Conservation (phyloP, 2,113 vertebrate species). For the Pelecanus crispus region DNA sequence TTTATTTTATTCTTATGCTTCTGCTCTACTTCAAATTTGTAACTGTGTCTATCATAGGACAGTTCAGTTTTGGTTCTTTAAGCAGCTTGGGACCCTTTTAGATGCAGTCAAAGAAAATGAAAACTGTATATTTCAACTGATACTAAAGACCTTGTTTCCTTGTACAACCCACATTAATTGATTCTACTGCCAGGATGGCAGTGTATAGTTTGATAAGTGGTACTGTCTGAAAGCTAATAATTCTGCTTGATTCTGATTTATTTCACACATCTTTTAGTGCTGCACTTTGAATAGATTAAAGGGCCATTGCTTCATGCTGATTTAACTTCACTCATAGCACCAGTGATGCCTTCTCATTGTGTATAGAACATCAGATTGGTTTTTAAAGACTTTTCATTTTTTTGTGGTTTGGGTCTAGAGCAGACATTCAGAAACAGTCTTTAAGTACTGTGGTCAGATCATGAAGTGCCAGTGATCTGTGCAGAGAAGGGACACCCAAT, state of each 20-base stretch:
- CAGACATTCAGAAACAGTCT: background rate
- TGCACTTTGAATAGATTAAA: background rate
- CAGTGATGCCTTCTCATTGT: background rate
- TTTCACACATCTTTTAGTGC: background rate
- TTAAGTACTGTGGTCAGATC: background rate
- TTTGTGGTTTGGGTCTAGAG: background rate
- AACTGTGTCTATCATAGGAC: background rate
- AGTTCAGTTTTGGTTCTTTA: background rate
- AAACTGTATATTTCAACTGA: background rate
- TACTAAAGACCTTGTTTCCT: background rate
- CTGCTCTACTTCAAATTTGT: background rate
- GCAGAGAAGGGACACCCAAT: background rate
- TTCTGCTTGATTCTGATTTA: background rate
- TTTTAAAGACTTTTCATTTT: background rate
- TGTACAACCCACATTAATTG: background rate
- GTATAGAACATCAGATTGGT: background rate
- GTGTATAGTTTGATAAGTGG: background rate
- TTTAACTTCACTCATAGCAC: background rate
- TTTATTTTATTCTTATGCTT: background rate
- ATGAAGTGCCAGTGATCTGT: background rate
- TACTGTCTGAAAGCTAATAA: background rate
- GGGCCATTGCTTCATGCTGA: background rate
- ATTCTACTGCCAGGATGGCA: background rate
- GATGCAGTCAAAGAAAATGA: background rate
- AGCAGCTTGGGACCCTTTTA: background rate